These are phyloP conservation scores for Leptatherina wallacei DNA, from an alignment of 2,797 vertebrate genomes.

Conservation along the genomic window DNA sequence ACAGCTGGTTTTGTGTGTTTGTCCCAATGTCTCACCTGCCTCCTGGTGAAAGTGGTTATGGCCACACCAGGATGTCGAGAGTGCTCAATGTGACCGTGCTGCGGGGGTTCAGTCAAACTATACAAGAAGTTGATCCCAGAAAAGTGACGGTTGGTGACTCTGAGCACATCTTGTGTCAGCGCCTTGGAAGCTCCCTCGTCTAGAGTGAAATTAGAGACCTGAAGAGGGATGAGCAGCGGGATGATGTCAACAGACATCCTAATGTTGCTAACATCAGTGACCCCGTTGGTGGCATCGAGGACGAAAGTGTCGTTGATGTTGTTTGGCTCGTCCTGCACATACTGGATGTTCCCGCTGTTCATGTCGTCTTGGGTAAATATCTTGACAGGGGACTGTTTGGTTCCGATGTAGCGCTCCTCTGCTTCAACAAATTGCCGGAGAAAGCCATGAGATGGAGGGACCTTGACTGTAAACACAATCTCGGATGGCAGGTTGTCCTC, in stretches of 20 bases:
- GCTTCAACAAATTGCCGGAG: conserved; percentile 80
- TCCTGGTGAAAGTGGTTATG: conserved; percentile 87
- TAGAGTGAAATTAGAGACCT: conserved; percentile 88
- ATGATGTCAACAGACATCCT: conserved; percentile 86
- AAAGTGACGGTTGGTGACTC: conserved; percentile 86
- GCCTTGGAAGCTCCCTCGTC: conserved; percentile 87
- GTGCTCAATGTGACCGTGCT: conserved; percentile 87
- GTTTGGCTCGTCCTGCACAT: conserved; percentile 83
- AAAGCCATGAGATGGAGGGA: conserved; percentile 84
- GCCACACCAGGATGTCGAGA: conserved; percentile 82
- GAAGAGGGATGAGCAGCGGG: conserved; percentile 86
- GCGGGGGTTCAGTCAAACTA: conserved; percentile 82
- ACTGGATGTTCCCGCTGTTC: conserved; percentile 86
- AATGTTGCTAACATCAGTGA: conserved; percentile 81
- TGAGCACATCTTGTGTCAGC: conserved; percentile 84
- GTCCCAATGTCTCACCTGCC: conserved; percentile 83
- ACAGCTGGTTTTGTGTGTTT: not conserved
- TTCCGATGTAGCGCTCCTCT: conserved; percentile 76
- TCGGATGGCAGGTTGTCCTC: conserved; percentile 88
- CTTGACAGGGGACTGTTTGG: conserved; percentile 75
- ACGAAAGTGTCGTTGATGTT: conserved; percentile 82
- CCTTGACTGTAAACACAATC: conserved; percentile 84
- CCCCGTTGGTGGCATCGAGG: conserved; percentile 85
- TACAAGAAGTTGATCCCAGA: conserved; percentile 88
- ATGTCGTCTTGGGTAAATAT: conserved; percentile 89